Base-by-base conservation (phyloP, 2,797 vertebrate genomes). In the Cyprinella venusta region DNA sequence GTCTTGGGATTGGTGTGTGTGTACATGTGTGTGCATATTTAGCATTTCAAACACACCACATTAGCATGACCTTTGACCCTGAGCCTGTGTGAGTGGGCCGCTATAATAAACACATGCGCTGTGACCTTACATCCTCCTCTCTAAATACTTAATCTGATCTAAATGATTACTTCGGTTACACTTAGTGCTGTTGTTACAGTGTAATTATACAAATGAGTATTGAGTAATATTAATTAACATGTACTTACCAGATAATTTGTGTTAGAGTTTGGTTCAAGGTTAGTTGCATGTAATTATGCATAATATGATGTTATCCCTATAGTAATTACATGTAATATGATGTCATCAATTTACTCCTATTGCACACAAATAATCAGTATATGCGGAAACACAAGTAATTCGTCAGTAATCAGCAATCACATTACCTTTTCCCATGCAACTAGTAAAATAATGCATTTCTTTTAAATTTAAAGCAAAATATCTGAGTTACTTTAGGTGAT, bases 71-170 rank as follows among this genome's bases (percentile, higher is more conserved):
- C 63, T 42, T 52, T 82, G 64, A 77, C 61, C 61, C 19, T 42
- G 3, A 63, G 52, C 30, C 5, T 69, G 64, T 82, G 86, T 82
- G 84, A 80, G 84, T 84, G 84, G 82, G 75, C 64, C 68, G 76
- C 64, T 65, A 4, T 76, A 56, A 79, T 84, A 76, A 76, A 61
- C 61, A 76, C 65, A 76, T 61, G 68, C n/a, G 19, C 71, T 36
- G 24, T 56, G 54, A 79, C 69, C 70, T 71, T 19, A 61, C 33
- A 69, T 80, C 48, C 24, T 82, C 24, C 26, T n/a, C 74, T 76
- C 9, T n/a, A 38, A 56, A 38, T 26, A 19, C 48, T 69, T 81
- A 40, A 33, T 26, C n/a, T 81, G 10, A 59, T 42, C 38, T 12
- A 45, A 30, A 69, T 38, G 21, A 69, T 54, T 67, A 67, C 15